phyloP scores from a whole-genome alignment of 2,113 vertebrate species.

The Oenanthe melanoleuca region DNA sequence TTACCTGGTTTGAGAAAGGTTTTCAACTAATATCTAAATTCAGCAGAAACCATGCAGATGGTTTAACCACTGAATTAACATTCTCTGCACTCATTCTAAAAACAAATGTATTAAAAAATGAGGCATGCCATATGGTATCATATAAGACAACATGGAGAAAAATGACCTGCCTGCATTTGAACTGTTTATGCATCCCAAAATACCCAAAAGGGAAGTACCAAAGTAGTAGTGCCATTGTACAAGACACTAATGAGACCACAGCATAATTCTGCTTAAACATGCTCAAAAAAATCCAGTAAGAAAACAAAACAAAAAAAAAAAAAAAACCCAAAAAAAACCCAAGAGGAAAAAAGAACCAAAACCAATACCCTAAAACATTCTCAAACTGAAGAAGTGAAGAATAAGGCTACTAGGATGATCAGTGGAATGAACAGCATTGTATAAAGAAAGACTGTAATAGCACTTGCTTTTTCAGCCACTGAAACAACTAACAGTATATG shows the following conservation, averaged over 20 bases:
- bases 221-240: slow-evolving; percentile 22
- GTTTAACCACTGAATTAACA: slow-evolving; percentile 28
- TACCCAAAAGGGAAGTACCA: not conserved
- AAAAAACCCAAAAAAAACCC: not conserved
- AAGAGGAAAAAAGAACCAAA: no score
- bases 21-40: slow-evolving; percentile 1
- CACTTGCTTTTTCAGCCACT: slow-evolving; percentile 10
- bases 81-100: slow-evolving; percentile 22
- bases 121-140: slow-evolving; percentile 29
- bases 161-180: slow-evolving; percentile 12
- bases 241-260: slow-evolving; percentile 25
- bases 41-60: slow-evolving; percentile 6
- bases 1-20: slow-evolving; percentile 16
- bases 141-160: slow-evolving; percentile 39
- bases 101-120: slow-evolving; percentile 35
- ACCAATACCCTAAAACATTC: not conserved
- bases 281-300: not conserved
- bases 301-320: not conserved
- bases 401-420: slow-evolving; percentile 1
- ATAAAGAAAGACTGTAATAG: not conserved
- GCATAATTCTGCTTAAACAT: not conserved
- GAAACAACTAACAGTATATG: not conserved
- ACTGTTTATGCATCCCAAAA: slow-evolving; percentile 18
- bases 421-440: not conserved
- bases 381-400: not conserved